Evolutionary conservation across 1,140 invertebrate genomes (phyloP), one percentile per base, ranked within the genome.

Genomic region (Drosophila saltans): DNA sequence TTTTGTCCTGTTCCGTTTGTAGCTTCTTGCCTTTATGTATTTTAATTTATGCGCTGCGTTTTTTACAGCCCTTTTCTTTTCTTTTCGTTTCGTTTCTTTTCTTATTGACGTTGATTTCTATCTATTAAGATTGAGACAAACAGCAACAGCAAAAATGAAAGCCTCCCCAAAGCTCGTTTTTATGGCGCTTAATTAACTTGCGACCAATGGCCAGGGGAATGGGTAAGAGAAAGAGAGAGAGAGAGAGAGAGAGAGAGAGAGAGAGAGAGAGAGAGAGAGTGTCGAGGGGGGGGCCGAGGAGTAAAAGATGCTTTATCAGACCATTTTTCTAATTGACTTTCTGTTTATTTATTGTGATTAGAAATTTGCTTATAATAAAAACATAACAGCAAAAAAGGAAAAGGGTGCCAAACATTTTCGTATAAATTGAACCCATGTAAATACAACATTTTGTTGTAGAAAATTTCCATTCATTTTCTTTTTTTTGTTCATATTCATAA

Each of bases 111-210:
- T 71, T 82, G 83, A 88, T 86, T 86, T 78, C 82, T 81, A 86
- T 86, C 82, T 85, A 73, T 86, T 86, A 79, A 81, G 82, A 86
- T 85, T 82, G 80, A 88, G 82, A 72, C 83, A 79, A 55, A 82
- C 36, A 71, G 72, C 57, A 69, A 30, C 61, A 57, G 52, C 57
- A 56, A 57, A 26, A 65, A 58, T 55, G 66, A 60, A 59, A 45
- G 36, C 9, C 10, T 16, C n/a, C 10, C 24, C n/a, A 83, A 88
- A 88, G 83, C 76, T 77, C 80, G 83, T 80, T 88, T 88, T 88
- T 88, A 89, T 88, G 80, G 83, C 80, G 83, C 83, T 86, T 86
- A 86, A 86, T 86, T 86, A 86, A 86, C 83, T 86, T 82, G 83
- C 76, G 45, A 24, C 45, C 45, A 8, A 26, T 9, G 45, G 8